Evolutionary conservation across 37 sponge, comb jelly and placozoan genomes (phyloP).

Genomic region (Aplysina aerophoba): DNA sequence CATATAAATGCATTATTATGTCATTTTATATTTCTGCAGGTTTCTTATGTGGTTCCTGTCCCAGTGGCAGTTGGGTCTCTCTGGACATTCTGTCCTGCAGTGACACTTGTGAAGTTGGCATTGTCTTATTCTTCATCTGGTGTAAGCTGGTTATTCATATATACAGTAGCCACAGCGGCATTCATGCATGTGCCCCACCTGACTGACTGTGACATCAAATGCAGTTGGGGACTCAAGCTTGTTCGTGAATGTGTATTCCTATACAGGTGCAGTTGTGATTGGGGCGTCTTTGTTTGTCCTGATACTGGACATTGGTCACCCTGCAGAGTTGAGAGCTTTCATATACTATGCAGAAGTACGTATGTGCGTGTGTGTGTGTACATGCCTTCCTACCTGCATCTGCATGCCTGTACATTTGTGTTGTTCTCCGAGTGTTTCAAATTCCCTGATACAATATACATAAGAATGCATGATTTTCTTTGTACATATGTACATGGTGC

Average conservation of each 20-base stretch:
- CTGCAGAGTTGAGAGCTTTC: conserved; percentile 62
- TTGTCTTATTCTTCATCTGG: neutral
- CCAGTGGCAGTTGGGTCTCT: conserved; percentile 1
- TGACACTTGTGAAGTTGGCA: conserved; percentile 21
- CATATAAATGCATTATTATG: neutral
- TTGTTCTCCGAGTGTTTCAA: too few species aligned
- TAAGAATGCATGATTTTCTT: too few species aligned
- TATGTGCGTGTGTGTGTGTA: neutral
- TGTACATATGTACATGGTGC: too few species aligned
- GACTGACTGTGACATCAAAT: too few species aligned
- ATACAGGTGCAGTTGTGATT: conserved; percentile 32
- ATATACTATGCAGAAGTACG: conserved; percentile 63
- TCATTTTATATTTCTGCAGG: neutral
- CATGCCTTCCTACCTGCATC: too few species aligned
- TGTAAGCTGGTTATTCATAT: conserved; percentile 6
- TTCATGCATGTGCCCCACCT: neutral
- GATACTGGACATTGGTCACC: conserved; percentile 49
- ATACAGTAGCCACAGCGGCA: too few species aligned
- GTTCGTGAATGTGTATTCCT: neutral
- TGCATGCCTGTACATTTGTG: too few species aligned
- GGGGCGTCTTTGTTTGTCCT: conserved; percentile 38
- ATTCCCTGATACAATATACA: too few species aligned
- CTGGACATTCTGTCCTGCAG: conserved; percentile 38
- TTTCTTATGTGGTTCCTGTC: conserved; percentile 28
- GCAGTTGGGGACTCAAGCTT: neutral